These are phyloP conservation scores for Dynastes maya DNA, from an alignment of 2,888 invertebrate species.

Conservation along the genomic window DNA sequence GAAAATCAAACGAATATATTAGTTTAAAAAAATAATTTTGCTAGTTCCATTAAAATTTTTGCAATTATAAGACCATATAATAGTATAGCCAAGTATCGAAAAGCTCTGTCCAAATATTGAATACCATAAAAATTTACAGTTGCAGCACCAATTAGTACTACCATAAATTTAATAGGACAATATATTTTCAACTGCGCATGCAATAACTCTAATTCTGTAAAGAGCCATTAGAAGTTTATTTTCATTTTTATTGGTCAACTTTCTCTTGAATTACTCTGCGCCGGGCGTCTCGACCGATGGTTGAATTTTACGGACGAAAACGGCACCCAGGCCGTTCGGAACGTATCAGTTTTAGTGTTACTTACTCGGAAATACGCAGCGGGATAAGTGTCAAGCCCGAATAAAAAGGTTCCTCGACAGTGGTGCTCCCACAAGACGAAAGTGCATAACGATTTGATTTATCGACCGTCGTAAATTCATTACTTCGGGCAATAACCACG, in stretches of 20 bases:
- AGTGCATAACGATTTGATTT: conserved; percentile 40
- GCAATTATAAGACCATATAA: no score
- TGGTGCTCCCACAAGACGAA: conserved; percentile 23
- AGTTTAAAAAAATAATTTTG: no score
- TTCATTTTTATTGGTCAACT: conserved; percentile 6
- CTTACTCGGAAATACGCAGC: conserved; percentile 7
- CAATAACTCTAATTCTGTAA: neutral
- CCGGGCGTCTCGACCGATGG: neutral
- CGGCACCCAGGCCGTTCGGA: neutral
- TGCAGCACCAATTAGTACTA: neutral
- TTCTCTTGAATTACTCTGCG: neutral
- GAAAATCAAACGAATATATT: no score
- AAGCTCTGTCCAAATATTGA: neutral
- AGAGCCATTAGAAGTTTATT: conserved; percentile 2
- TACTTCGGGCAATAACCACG: conserved; percentile 19
- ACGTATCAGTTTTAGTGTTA: conserved; percentile 1
- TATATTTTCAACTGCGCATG: neutral
- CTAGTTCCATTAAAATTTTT: no score
- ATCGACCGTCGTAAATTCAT: conserved; percentile 21
- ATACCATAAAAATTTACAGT: neutral
- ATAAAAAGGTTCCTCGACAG: conserved; percentile 15
- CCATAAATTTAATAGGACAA: neutral
- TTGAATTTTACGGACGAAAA: neutral
- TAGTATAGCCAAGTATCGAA: no score
- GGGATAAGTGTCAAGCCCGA: neutral